phyloP scores from a whole-genome alignment of 2,797 vertebrate genomes.

The Amblyopsis hoosieri region DNA sequence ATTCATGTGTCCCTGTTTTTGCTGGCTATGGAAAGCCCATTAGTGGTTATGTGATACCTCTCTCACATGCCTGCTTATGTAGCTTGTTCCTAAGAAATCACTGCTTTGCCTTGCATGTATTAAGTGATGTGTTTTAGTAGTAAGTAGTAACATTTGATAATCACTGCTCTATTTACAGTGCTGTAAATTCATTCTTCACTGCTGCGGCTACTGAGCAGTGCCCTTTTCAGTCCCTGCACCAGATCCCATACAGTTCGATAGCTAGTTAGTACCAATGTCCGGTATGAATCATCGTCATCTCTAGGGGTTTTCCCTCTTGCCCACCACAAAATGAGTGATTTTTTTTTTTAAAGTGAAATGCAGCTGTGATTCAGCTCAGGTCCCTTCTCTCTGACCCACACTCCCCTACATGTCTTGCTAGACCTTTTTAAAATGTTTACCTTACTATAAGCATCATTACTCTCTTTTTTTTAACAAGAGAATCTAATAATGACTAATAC shows the following conservation, averaged over 20 bases:
- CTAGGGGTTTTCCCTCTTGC: too few species aligned
- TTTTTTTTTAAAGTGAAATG: too few species aligned
- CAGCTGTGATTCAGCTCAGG: too few species aligned
- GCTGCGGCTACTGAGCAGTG: background rate
- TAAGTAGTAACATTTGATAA: constrained; percentile 25
- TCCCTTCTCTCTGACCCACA: too few species aligned
- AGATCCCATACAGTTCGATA: background rate
- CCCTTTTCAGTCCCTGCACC: background rate
- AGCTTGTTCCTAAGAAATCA: constrained; percentile 19
- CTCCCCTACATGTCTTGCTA: too few species aligned
- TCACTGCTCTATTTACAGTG: background rate
- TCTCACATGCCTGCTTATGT: constrained; percentile 46
- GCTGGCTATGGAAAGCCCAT: constrained; percentile 21
- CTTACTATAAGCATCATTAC: too few species aligned
- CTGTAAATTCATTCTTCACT: too few species aligned
- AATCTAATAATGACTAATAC: too few species aligned
- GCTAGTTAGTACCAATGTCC: background rate
- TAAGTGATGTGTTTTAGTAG: constrained; percentile 25
- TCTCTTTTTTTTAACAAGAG: too few species aligned
- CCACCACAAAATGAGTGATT: too few species aligned
- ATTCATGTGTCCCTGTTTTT: constrained; percentile 7
- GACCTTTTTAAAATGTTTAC: too few species aligned
- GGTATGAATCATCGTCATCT: too few species aligned
- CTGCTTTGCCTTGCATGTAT: constrained; percentile 20
- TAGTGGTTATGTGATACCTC: constrained; percentile 49